phyloP scores from a whole-genome alignment of 2,888 invertebrate genomes.

The Hirtodrosophila trivittata region DNA sequence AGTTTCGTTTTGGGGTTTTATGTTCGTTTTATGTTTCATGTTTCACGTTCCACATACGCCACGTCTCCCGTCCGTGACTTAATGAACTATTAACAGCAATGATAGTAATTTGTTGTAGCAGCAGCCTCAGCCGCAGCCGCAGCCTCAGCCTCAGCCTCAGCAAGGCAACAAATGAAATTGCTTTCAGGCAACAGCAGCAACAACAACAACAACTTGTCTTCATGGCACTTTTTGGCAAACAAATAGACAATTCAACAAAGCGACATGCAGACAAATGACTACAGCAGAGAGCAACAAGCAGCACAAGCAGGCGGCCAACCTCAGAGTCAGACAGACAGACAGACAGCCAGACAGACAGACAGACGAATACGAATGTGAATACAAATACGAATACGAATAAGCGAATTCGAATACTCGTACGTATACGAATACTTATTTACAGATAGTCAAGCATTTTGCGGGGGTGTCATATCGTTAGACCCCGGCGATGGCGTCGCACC shows the following conservation, averaged over 20 bases:
- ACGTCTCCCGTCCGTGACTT: conserved; percentile 73
- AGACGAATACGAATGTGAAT: conserved; percentile 9
- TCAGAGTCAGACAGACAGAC: conserved; percentile 13
- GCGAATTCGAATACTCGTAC: conserved; percentile 17
- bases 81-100: conserved; percentile 79
- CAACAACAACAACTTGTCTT: conserved; percentile 65
- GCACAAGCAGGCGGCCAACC: conserved; percentile 28
- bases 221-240: conserved; percentile 79
- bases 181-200: conserved; percentile 53
- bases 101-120: conserved; percentile 76
- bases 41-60: conserved; percentile 64
- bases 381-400: conserved; percentile 10
- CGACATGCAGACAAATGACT: conserved; percentile 78
- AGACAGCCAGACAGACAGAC: conserved; percentile 5
- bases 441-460: conserved; percentile 56
- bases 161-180: conserved; percentile 68
- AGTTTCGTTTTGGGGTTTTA: conserved; percentile 37
- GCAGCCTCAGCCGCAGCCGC: conserved; percentile 36
- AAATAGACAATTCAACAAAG: conserved; percentile 78
- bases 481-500: conserved; percentile 48
- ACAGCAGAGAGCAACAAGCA: conserved; percentile 47
- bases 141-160: conserved; percentile 13
- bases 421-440: conserved; percentile 41
- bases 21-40: conserved; percentile 64
- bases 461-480: conserved; percentile 63